A percentile compares a stretch with the other conserved stretches of the same genome.
These are phyloP conservation scores for Paradoxurus hermaphroditus DNA, from an alignment of 2,113 vertebrate genomes.

Conservation along the genomic window DNA sequence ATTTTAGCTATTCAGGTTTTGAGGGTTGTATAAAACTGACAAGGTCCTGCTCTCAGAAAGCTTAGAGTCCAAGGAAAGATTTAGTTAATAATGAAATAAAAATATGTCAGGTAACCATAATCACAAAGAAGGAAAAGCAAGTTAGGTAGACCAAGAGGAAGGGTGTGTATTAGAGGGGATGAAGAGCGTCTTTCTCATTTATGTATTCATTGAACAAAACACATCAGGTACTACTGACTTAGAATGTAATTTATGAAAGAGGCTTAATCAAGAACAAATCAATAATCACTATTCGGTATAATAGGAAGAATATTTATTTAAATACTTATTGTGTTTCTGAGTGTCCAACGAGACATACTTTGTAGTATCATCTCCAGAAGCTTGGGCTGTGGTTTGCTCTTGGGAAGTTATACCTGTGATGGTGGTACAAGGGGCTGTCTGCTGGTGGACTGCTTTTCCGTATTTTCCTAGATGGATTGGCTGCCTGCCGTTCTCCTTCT, in stretches of 20 bases:
- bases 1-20: neutral
- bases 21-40: neutral
- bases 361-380: neutral
- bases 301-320: neutral
- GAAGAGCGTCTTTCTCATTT: neutral
- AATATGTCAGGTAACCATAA: neutral
- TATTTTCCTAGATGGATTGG: neutral
- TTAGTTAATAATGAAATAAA: neutral
- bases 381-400: neutral
- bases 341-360: neutral
- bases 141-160: neutral
- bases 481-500: neutral
- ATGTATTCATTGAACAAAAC: neutral
- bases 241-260: neutral
- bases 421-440: neutral
- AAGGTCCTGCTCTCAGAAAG: neutral
- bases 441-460: neutral
- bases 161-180: neutral
- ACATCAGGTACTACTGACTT: neutral
- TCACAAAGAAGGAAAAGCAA: neutral
- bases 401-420: neutral
- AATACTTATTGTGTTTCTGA: neutral
- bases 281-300: neutral
- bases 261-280: neutral
- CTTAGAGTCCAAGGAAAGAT: neutral